Evolutionary conservation across 2,888 invertebrate genomes (phyloP).

Genomic region (Epistrophella euchroma): DNA sequence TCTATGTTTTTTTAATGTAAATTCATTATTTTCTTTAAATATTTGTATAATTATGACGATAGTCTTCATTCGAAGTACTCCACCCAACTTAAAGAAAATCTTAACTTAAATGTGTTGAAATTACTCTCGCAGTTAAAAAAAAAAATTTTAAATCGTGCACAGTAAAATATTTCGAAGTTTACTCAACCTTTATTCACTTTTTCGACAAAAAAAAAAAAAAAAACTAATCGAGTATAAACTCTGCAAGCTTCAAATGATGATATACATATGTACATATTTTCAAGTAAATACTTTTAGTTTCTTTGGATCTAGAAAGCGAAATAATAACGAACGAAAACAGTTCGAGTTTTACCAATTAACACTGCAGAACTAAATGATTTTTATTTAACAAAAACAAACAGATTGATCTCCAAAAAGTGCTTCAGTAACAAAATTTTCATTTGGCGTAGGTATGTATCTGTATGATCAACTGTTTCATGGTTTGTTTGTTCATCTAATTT

Average conservation of each 20-base stretch:
- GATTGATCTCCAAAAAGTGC: constrained; percentile 27
- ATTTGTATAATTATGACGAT: constrained; percentile 43
- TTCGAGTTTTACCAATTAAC: constrained; percentile 74
- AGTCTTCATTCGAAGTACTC: neutral
- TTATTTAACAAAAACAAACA: constrained; percentile 52
- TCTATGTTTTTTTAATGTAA: constrained; percentile 23
- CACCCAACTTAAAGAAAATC: neutral
- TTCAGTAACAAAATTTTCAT: constrained; percentile 33
- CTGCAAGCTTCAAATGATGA: neutral
- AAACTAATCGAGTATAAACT: constrained; percentile 18
- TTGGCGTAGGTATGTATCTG: constrained; percentile 33
- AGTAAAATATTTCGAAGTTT: constrained; percentile 16
- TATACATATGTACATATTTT: no score
- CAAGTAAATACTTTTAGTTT: constrained; percentile 47
- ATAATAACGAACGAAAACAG: constrained; percentile 50
- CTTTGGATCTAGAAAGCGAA: constrained; percentile 64
- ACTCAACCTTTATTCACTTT: constrained; percentile 59
- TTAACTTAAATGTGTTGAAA: neutral
- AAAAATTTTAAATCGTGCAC: neutral
- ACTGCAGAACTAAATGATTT: constrained; percentile 68
- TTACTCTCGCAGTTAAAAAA: neutral
- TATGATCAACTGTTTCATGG: constrained; percentile 64
- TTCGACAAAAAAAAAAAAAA: neutral
- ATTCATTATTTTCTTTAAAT: constrained; percentile 51
- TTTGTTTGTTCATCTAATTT: constrained; percentile 64